These are phyloP conservation scores for Dreissena rostriformis DNA, from an alignment of 1,140 invertebrate species.

Conservation along the genomic window DNA sequence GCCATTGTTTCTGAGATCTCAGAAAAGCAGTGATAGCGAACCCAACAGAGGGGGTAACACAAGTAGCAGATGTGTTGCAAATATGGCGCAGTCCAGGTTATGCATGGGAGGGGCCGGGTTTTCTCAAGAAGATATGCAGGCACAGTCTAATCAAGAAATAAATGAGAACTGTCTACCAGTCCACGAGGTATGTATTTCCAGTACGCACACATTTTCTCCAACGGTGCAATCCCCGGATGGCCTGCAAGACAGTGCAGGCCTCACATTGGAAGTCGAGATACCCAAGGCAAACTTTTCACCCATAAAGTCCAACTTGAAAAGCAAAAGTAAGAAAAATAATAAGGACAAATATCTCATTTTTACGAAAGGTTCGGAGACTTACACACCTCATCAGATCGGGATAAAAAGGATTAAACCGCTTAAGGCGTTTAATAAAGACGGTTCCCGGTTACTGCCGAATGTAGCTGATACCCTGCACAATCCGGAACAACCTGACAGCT, in stretches of 20 bases:
- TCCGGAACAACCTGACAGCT: slow-evolving; percentile 58
- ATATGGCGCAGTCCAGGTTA: slow-evolving; percentile 12
- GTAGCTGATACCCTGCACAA: slow-evolving; percentile 63
- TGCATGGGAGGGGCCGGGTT: slow-evolving; percentile 13
- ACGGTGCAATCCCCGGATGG: not conserved
- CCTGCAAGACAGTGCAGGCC: not conserved
- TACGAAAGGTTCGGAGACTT: slow-evolving; percentile 92
- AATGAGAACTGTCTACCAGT: not conserved
- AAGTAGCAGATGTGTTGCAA: not conserved
- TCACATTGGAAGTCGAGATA: not conserved
- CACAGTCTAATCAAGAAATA: slow-evolving; percentile 38
- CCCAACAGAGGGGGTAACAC: too few species aligned
- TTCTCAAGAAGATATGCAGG: slow-evolving; percentile 28
- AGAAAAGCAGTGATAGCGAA: too few species aligned
- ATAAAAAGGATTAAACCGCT: slow-evolving; percentile 89
- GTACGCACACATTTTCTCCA: not conserved
- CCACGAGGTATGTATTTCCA: too few species aligned
- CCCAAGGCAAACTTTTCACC: slow-evolving; percentile 10
- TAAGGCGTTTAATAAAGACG: slow-evolving; percentile 30
- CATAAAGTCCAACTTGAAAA: slow-evolving; percentile 9
- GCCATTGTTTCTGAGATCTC: too few species aligned
- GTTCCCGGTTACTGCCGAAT: slow-evolving; percentile 62
- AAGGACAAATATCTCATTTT: slow-evolving; percentile 92
- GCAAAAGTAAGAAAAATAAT: slow-evolving; percentile 50
- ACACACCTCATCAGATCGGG: slow-evolving; percentile 93